These are phyloP conservation scores for Kryptopterus vitreolus DNA, from an alignment of 2,797 vertebrate genomes.

Conservation along the genomic window DNA sequence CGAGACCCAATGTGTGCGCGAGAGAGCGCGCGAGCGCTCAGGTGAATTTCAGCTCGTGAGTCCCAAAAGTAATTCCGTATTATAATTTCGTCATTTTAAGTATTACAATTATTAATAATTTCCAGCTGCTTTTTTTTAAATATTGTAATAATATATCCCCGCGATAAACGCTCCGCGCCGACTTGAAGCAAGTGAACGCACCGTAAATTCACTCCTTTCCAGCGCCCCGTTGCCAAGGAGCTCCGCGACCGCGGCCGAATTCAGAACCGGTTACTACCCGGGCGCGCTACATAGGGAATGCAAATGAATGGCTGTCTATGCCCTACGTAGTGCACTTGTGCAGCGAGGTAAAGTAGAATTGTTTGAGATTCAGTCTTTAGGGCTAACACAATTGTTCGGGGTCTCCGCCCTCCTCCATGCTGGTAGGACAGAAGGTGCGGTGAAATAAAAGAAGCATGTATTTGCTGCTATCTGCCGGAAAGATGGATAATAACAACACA, in stretches of 20 bases:
- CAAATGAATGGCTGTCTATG: not conserved
- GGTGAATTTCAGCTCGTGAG: conserved; percentile 4
- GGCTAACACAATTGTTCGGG: conserved; percentile 20
- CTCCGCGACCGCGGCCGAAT: not conserved
- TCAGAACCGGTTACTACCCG: not conserved
- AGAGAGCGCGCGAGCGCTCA: not conserved
- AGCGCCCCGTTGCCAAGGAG: conserved; percentile 57
- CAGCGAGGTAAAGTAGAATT: not conserved
- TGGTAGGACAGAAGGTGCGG: not conserved
- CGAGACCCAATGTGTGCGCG: not conserved
- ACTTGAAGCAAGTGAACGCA: conserved; percentile 18
- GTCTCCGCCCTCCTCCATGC: conserved; percentile 49
- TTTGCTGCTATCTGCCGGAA: conserved; percentile 53
- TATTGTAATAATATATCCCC: not conserved
- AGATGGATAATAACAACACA: too few species aligned
- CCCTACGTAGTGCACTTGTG: conserved; percentile 17
- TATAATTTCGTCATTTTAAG: too few species aligned
- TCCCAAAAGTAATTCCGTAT: conserved; percentile 13
- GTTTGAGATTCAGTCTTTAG: not conserved
- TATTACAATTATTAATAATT: not conserved
- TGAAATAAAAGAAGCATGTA: not conserved
- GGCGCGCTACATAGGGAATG: not conserved
- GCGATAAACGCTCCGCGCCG: conserved; percentile 13
- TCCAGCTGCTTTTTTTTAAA: not conserved
- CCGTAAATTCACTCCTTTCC: conserved; percentile 37